Conservation (phyloP, 2,113 vertebrate genomes). For the Rhabdornis inornatus region DNA sequence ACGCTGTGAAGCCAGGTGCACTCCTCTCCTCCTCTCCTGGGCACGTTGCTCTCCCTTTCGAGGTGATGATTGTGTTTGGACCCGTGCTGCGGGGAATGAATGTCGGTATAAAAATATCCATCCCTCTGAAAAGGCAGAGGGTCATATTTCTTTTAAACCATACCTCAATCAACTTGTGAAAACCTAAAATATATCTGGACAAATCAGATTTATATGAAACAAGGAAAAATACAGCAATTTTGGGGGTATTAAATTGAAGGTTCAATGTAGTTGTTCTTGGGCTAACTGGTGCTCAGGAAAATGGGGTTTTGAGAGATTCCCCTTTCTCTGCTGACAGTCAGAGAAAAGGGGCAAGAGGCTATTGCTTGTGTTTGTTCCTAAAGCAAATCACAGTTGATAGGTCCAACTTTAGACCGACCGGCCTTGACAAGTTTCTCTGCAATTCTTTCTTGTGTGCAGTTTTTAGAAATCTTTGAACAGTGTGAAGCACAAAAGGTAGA, state of each 20-base stretch:
- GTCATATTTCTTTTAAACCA: background rate
- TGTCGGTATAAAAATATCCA: background rate
- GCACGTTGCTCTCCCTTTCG: background rate
- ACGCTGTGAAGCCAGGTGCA: background rate
- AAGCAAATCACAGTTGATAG: constrained; percentile 29
- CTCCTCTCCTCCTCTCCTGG: background rate
- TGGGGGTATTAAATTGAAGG: background rate
- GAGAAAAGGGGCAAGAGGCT: background rate
- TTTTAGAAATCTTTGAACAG: constrained; percentile 49
- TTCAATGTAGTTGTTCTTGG: background rate
- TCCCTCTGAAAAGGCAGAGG: background rate
- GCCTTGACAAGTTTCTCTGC: constrained; percentile 26
- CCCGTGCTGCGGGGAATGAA: background rate
- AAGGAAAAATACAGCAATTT: constrained; percentile 3
- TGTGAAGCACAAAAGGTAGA: constrained; percentile 39
- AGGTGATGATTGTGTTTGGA: background rate
- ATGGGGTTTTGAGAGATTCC: background rate
- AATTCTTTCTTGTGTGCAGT: constrained; percentile 2
- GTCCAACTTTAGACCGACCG: background rate
- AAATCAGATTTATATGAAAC: constrained; percentile 2
- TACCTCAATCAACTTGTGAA: background rate
- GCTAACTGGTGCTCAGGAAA: background rate
- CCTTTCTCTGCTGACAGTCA: background rate
- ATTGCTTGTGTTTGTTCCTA: constrained; percentile 11
- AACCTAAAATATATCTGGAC: background rate